A percentile compares a stretch with the other conserved stretches of the same genome.
These are phyloP conservation scores for Eledona agricola DNA, from an alignment of 2,888 invertebrate species.

Conservation along the genomic window DNA sequence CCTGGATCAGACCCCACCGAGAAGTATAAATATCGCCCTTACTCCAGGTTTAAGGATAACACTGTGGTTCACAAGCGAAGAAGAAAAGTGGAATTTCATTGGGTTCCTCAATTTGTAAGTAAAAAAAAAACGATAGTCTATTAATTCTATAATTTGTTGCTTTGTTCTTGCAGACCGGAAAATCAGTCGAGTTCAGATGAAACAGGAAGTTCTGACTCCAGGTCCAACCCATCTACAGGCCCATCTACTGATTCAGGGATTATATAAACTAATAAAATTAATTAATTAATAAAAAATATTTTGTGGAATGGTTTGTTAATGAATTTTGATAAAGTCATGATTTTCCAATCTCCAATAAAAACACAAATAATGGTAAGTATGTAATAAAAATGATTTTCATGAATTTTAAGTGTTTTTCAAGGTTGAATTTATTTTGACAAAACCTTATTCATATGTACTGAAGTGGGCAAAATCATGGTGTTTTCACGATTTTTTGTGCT, in stretches of 20 bases:
- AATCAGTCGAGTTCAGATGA: conserved; percentile 22
- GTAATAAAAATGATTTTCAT: conserved; percentile 11
- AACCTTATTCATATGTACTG: conserved; percentile 13
- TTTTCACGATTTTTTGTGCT: conserved; percentile 6
- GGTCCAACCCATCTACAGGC: conserved; percentile 16
- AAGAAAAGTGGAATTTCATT: conserved; percentile 19
- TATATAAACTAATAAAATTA: conserved; percentile 24
- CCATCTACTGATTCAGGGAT: conserved; percentile 21
- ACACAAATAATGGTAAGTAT: conserved; percentile 16
- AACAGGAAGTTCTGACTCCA: conserved; percentile 18
- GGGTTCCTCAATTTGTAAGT: conserved; percentile 19
- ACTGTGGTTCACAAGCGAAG: conserved; percentile 16
- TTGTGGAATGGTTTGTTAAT: conserved; percentile 19
- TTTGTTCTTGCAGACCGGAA: conserved; percentile 18
- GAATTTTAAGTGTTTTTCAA: conserved; percentile 15
- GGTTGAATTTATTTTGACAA: conserved; percentile 14
- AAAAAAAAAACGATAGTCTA: conserved; percentile 13
- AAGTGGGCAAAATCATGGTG: conserved; percentile 11
- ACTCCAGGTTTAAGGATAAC: conserved; percentile 17
- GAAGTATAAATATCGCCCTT: conserved; percentile 18
- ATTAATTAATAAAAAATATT: conserved; percentile 19
- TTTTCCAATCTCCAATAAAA: conserved; percentile 20
- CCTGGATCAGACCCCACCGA: conserved; percentile 19
- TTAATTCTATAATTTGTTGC: conserved; percentile 16
- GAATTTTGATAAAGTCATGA: conserved; percentile 13